phyloP scores from a whole-genome alignment of 2,888 invertebrate genomes.

The Pycnomerus fuliginosus region DNA sequence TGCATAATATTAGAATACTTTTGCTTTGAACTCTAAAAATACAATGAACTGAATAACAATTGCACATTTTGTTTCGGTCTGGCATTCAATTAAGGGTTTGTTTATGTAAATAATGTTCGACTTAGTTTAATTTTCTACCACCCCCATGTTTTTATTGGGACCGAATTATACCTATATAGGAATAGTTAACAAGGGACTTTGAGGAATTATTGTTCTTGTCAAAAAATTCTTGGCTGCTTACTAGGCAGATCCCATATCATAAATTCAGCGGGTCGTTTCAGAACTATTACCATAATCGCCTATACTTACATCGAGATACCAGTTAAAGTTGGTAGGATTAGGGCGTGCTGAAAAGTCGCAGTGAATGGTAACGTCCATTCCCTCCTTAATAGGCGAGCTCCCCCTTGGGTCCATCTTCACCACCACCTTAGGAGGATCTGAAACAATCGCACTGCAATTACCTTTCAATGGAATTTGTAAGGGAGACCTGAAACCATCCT shows the following conservation, averaged over 20 bases:
- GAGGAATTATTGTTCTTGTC: too few relatives aligned
- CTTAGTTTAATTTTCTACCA: constrained; percentile 15
- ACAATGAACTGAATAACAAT: constrained; percentile 44
- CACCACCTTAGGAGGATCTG: constrained; percentile 78
- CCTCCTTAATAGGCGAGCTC: constrained; percentile 61
- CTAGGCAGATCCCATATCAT: too few relatives aligned
- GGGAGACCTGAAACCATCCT: too few relatives aligned
- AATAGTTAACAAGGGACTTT: too few relatives aligned
- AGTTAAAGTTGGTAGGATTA: constrained; percentile 69
- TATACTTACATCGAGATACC: constrained; percentile 78
- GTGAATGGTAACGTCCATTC: constrained; percentile 73
- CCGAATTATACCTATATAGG: too few relatives aligned
- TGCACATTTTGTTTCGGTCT: constrained; percentile 42
- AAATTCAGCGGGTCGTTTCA: constrained; percentile 2
- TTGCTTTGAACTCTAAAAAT: constrained; percentile 38
- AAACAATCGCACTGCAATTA: constrained; percentile 43
- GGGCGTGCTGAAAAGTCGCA: constrained; percentile 81
- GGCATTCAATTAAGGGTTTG: constrained; percentile 45
- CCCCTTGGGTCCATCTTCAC: constrained; percentile 64
- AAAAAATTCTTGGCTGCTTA: too few relatives aligned
- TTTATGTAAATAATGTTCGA: constrained; percentile 40
- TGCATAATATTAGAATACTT: constrained; percentile 42
- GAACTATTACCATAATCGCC: constrained; percentile 7
- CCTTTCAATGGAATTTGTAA: too few relatives aligned
- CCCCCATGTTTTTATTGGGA: too few relatives aligned